These are phyloP conservation scores for Monopis laevigella DNA, from an alignment of 2,888 invertebrate species.

Conservation along the genomic window DNA sequence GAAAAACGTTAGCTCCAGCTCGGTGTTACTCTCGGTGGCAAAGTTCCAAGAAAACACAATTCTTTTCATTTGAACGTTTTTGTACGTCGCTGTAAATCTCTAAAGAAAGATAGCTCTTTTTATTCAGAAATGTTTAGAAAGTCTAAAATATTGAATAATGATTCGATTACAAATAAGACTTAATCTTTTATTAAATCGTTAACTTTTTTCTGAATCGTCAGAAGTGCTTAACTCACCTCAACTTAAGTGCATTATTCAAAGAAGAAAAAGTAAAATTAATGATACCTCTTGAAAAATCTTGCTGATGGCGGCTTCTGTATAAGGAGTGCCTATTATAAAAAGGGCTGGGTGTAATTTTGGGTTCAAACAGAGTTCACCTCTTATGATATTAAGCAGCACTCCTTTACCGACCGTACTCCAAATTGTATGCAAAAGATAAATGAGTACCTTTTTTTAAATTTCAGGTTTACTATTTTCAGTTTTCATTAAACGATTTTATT, in stretches of 20 bases:
- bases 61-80: conserved; percentile 21
- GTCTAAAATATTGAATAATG: conserved; percentile 26
- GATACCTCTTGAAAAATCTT: conserved; percentile 42
- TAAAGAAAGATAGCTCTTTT: conserved; percentile 29
- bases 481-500: too few relatives aligned
- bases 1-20: conserved; percentile 1
- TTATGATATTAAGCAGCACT: conserved; percentile 42
- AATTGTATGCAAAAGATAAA: conserved; percentile 54
- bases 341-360: conserved; percentile 38
- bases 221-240: too few relatives aligned
- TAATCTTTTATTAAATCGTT: too few relatives aligned
- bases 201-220: too few relatives aligned
- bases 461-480: too few relatives aligned
- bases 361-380: conserved; percentile 31
- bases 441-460: too few relatives aligned
- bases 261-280: conserved; percentile 27
- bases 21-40: conserved; percentile 19
- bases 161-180: conserved; percentile 10
- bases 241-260: conserved; percentile 3
- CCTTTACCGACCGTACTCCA: conserved; percentile 40
- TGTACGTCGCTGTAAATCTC: conserved; percentile 33
- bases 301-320: conserved; percentile 44
- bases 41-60: conserved; percentile 20
- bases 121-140: conserved; percentile 27
- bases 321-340: conserved; percentile 46